Evolutionary conservation across 2,113 vertebrate genomes (phyloP).

Genomic region (Pelecanoides urinatrix): DNA sequence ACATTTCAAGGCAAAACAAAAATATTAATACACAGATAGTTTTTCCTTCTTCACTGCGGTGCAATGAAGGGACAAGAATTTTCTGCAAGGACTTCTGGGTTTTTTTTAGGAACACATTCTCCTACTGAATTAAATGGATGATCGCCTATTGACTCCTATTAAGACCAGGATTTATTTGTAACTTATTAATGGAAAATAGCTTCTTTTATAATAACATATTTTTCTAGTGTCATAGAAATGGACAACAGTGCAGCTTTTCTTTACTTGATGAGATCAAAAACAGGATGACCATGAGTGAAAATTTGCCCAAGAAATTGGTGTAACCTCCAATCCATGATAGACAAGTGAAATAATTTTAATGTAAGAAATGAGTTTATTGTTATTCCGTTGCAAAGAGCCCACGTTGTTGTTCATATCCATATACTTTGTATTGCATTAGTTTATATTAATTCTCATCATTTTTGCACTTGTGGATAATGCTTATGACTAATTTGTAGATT

Average conservation of each 20-base stretch:
- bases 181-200: not conserved
- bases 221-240: not conserved
- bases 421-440: not conserved
- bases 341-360: not conserved
- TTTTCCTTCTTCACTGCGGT: not conserved
- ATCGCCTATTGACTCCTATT: not conserved
- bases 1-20: not conserved
- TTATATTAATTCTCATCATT: not conserved
- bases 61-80: not conserved
- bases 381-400: not conserved
- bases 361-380: not conserved
- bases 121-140: not conserved
- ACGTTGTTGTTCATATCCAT: not conserved
- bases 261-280: not conserved
- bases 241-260: not conserved
- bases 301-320: not conserved
- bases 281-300: not conserved
- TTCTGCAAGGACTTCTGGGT: not conserved
- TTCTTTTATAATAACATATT: not conserved
- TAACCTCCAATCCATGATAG: not conserved
- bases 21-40: not conserved
- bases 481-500: slow-evolving; percentile 39
- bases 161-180: not conserved
- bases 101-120: not conserved
- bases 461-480: not conserved